These are phyloP conservation scores for Argyrosomus japonicus DNA, from an alignment of 2,113 vertebrate genomes.

Conservation along the genomic window DNA sequence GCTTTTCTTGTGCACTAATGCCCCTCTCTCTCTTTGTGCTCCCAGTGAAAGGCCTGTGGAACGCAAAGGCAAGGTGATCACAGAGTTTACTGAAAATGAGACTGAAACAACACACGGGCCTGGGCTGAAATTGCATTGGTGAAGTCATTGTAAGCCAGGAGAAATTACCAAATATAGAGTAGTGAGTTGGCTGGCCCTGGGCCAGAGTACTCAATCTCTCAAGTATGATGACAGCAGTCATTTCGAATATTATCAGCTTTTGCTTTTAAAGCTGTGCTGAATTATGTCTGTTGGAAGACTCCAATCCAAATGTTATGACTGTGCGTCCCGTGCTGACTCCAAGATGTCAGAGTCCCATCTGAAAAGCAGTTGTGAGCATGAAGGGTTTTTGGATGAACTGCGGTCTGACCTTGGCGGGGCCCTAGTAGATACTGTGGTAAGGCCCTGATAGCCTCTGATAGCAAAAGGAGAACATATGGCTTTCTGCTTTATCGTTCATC, in stretches of 20 bases:
- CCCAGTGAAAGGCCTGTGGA: conserved; percentile 79
- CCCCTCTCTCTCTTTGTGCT: conserved; percentile 82
- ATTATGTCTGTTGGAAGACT: conserved; percentile 77
- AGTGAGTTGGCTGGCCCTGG: conserved; percentile 36
- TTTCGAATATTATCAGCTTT: conserved; percentile 79
- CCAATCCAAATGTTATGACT: conserved; percentile 80
- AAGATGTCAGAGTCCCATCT: conserved; percentile 64
- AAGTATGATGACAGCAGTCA: conserved; percentile 66
- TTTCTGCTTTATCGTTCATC: conserved; percentile 60
- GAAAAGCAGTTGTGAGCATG: conserved; percentile 52
- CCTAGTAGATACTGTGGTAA: conserved; percentile 44
- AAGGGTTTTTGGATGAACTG: conserved; percentile 63
- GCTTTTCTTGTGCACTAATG: conserved; percentile 86
- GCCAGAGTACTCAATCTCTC: conserved; percentile 57
- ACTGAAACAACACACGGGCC: conserved; percentile 79
- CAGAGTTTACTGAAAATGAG: conserved; percentile 83
- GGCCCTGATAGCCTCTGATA: conserved; percentile 68
- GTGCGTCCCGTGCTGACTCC: conserved; percentile 70
- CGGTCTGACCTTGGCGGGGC: conserved; percentile 67
- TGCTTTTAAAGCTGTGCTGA: conserved; percentile 76
- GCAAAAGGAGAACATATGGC: conserved; percentile 49
- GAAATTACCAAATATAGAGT: conserved; percentile 76
- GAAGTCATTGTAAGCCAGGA: conserved; percentile 56
- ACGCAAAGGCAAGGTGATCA: conserved; percentile 85
- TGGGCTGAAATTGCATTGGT: conserved; percentile 57